phyloP scores from a whole-genome alignment of 2,113 vertebrate genomes.

The Misgurnus mizolepis region DNA sequence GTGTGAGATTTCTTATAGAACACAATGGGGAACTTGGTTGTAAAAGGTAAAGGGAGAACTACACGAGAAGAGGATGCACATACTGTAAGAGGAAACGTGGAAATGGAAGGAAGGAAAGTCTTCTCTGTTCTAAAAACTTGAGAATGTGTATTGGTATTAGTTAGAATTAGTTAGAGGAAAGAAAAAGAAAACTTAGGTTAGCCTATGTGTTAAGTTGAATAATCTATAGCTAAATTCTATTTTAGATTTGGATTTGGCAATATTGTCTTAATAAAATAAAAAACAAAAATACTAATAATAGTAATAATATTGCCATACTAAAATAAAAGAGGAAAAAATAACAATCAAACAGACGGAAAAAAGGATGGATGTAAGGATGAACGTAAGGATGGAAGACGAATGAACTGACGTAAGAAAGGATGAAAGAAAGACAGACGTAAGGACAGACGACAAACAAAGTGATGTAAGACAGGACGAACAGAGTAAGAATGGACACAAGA shows the following conservation, averaged over 20 bases:
- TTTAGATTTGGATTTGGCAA: no score
- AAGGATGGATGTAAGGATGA: not conserved
- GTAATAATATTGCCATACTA: not conserved
- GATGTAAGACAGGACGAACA: no score
- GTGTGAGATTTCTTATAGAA: conserved; percentile 2
- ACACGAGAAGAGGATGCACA: not conserved
- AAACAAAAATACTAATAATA: not conserved
- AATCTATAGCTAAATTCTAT: no score
- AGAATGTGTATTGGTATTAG: no score
- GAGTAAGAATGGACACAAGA: no score
- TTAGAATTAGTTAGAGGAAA: no score
- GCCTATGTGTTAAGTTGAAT: no score
- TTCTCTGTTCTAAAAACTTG: not conserved
- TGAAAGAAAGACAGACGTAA: not conserved
- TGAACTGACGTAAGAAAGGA: no score
- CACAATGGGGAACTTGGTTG: not conserved
- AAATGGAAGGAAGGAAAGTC: not conserved
- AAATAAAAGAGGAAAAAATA: not conserved
- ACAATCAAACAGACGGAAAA: no score
- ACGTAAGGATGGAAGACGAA: not conserved
- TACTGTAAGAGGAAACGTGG: no score
- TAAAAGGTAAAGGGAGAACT: not conserved
- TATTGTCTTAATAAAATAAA: not conserved
- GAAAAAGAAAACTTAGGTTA: no score
- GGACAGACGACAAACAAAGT: not conserved